These are phyloP conservation scores for Sphinx pinastri DNA, from an alignment of 2,888 invertebrate genomes.

Conservation along the genomic window DNA sequence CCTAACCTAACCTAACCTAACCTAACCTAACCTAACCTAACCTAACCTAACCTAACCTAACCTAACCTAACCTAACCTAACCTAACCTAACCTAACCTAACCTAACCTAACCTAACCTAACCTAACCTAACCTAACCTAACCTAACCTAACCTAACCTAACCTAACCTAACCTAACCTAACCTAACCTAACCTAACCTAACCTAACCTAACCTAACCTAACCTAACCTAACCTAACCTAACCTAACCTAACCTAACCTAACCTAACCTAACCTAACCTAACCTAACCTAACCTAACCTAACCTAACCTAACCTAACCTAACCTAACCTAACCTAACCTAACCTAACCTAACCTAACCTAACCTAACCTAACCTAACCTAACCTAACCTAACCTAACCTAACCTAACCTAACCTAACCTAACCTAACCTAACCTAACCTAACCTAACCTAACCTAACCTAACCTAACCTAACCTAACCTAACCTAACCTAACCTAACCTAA, in stretches of 20 bases:
- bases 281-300: background rate
- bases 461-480: background rate
- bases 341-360: constrained; percentile 5
- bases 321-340: background rate
- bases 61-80: constrained; percentile 7
- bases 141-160: background rate
- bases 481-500: background rate
- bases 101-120: constrained; percentile 13
- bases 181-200: background rate
- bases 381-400: background rate
- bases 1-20: background rate
- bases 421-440: background rate
- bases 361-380: background rate
- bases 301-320: background rate
- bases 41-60: background rate
- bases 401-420: background rate
- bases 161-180: background rate
- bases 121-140: constrained; percentile 2
- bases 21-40: background rate
- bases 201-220: background rate
- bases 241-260: constrained; percentile 1
- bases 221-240: background rate
- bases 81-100: constrained; percentile 13
- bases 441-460: background rate
- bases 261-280: constrained; percentile 9